Conservation (phyloP, 1,140 invertebrate genomes). For the Euschistus heros region DNA sequence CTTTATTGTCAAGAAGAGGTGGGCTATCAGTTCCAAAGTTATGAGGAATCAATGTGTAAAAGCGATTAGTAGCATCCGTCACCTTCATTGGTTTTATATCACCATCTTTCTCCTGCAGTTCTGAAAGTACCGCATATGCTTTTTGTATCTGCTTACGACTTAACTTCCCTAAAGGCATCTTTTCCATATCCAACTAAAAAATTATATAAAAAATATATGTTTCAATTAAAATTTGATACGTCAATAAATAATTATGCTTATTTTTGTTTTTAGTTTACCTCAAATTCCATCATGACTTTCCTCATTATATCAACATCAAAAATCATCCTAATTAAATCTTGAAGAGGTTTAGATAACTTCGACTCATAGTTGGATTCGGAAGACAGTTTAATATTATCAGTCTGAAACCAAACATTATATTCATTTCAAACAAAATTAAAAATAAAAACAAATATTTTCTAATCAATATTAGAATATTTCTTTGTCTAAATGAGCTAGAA, state of each 20-base stretch:
- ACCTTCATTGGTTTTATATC: conserved; percentile 41
- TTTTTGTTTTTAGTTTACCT: conserved; percentile 41
- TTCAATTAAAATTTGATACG: background rate
- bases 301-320: conserved; percentile 92
- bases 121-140: conserved; percentile 71
- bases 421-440: no score
- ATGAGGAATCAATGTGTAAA: conserved; percentile 92
- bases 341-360: conserved; percentile 61
- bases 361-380: conserved; percentile 42
- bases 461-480: background rate
- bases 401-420: conserved; percentile 24
- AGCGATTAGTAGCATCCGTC: conserved; percentile 79
- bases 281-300: conserved; percentile 84
- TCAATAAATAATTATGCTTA: background rate
- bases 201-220: conserved; percentile 19
- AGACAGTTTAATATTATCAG: conserved; percentile 7
- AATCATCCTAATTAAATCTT: conserved; percentile 73
- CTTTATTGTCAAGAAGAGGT: conserved; percentile 62
- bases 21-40: conserved; percentile 79
- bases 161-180: conserved; percentile 95
- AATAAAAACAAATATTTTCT: no score
- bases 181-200: conserved; percentile 76
- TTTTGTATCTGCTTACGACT: conserved; percentile 81
- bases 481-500: background rate
- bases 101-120: conserved; percentile 51